A percentile compares a stretch with the other conserved stretches of the same genome.
Conservation (phyloP, 2,113 vertebrate genomes). For the Hassar affinis region DNA sequence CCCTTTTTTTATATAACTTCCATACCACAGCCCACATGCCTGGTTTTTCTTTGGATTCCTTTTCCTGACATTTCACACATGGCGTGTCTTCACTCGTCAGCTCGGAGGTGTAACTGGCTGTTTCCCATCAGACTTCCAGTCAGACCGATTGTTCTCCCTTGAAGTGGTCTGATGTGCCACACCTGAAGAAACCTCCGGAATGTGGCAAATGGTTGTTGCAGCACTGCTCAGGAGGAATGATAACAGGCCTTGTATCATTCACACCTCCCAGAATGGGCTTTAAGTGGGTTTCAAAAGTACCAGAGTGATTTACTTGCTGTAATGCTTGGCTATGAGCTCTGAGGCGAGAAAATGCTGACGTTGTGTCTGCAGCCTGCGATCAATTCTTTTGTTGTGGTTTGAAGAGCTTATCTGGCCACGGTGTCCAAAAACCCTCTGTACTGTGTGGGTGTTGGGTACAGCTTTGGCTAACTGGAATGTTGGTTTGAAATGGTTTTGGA, state of each 20-base stretch:
- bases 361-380: constrained; percentile 41
- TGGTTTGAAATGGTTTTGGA: constrained; percentile 1
- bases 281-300: constrained; percentile 20
- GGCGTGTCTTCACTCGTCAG: constrained; percentile 46
- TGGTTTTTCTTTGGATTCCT: constrained; percentile 24
- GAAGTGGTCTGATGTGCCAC: constrained; percentile 42
- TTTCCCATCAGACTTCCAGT: constrained; percentile 34
- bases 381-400: constrained; percentile 47
- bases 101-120: constrained; percentile 23
- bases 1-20: constrained; percentile 21
- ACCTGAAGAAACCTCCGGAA: constrained; percentile 45
- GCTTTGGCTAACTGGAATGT: neutral
- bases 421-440: constrained; percentile 10
- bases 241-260: constrained; percentile 23
- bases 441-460: neutral
- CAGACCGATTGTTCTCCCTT: constrained; percentile 16
- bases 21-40: constrained; percentile 19
- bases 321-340: constrained; percentile 24
- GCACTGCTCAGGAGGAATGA: constrained; percentile 20
- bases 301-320: constrained; percentile 35
- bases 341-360: constrained; percentile 44
- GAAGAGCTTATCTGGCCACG: constrained; percentile 29
- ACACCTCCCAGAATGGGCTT: constrained; percentile 19
- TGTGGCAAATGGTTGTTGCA: constrained; percentile 9
- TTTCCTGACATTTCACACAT: constrained; percentile 19